Base-by-base conservation (phyloP, 1,140 invertebrate species). In the Antheraea pernyi region DNA sequence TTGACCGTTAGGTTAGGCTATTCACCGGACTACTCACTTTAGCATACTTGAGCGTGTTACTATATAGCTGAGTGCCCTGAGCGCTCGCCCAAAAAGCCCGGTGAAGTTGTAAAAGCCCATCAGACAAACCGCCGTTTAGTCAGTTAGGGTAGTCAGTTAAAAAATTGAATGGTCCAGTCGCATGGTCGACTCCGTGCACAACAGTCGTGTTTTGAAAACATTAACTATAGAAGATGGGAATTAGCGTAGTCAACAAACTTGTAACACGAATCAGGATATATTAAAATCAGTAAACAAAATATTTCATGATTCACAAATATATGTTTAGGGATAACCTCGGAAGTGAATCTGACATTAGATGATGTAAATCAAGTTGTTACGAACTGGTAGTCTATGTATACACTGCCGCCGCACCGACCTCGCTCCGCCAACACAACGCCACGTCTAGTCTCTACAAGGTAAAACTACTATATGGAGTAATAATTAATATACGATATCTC, bases 271-370 rank as follows among this genome's bases (percentile, higher is more conserved):
- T 2, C 5, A 53, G 46, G 11, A 53, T 10, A 53, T 53, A 53
- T 53, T 16, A n/a, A 53, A 53, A 53, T 53, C 1, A 16, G 13
- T 16, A 53, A 16, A 16, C 13, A 53, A 53, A 53, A 16, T 53
- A 11, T 13, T 16, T 53, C 13, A 53, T 16, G 16, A 53, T 53
- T 42, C 39, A 42, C 11, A 53, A 1, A 16, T 53, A 53, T 16
- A 53, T 16, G 46, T 53, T 53, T 53, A 53, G 46, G n/a, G 16
- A 18, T n/a, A 19, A 16, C 48, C 65, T 67, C 65, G 65, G 65
- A 67, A 67, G 22, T 67, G 53, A 59, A 67, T 58, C 65, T 67
- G 19, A 59, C 53, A 67, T 67, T 67, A 11, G 19, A 46, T 42
- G 19, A 30, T 64, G 10, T 42, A 18, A 42, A 22, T 61, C 16